A percentile compares a stretch with the other conserved stretches of the same genome.
Evolutionary conservation across 2,113 vertebrate species (phyloP).

Genomic region (Melanerpes aurifrons): DNA sequence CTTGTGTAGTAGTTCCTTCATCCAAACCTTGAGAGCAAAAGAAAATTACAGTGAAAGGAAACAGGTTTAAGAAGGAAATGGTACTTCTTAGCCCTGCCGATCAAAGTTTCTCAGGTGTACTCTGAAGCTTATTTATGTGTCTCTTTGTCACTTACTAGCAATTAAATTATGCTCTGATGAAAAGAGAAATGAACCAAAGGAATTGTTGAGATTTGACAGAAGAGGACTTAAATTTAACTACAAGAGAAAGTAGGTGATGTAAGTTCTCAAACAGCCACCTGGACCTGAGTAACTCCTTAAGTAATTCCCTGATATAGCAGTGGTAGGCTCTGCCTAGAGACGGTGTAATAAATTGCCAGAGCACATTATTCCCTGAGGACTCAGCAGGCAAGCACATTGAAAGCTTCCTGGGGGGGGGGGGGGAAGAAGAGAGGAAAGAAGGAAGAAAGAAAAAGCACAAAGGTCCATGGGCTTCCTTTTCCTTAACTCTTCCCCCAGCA

Average conservation of each 20-base stretch:
- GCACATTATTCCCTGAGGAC: constrained; percentile 7
- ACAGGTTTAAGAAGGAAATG: not conserved
- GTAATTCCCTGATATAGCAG: constrained; percentile 48
- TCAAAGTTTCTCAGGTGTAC: not conserved
- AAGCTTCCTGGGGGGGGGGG: not conserved
- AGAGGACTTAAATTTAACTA: constrained; percentile 46
- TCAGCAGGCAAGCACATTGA: not conserved
- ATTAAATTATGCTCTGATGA: constrained; percentile 35
- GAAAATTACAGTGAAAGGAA: not conserved
- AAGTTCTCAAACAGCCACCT: constrained; percentile 46
- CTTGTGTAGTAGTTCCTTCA: not conserved
- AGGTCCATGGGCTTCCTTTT: constrained; percentile 15
- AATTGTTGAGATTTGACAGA: not conserved
- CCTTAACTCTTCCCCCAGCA: not conserved
- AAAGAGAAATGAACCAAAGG: constrained; percentile 24
- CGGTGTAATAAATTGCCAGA: constrained; percentile 13
- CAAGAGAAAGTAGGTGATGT: constrained; percentile 35
- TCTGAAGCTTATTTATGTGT: constrained; percentile 4
- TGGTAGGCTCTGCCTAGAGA: constrained; percentile 31
- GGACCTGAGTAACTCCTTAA: constrained; percentile 56
- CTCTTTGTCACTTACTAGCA: not conserved
- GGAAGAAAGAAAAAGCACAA: not conserved
- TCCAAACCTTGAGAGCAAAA: not conserved
- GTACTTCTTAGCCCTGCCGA: not conserved
- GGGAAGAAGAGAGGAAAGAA: accelerated